phyloP scores from a whole-genome alignment of 1,140 invertebrate species.

The Eueides isabella region DNA sequence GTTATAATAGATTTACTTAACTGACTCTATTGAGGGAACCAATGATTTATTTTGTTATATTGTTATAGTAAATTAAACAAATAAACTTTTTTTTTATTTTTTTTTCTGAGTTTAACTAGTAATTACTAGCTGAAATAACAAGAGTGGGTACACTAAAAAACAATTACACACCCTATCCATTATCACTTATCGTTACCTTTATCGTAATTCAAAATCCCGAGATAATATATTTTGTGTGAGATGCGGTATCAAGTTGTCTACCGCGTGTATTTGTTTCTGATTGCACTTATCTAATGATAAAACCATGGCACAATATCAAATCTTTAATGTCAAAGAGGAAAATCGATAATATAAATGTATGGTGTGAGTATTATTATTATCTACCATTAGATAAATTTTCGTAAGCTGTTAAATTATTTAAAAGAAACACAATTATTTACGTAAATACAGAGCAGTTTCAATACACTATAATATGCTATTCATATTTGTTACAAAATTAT shows the following conservation, averaged over 20 bases:
- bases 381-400: background rate
- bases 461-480: no score
- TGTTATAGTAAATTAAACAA: no score
- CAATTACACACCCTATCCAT: constrained; percentile 48
- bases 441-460: no score
- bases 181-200: constrained; percentile 58
- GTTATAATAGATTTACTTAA: no score
- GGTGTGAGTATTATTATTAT: background rate
- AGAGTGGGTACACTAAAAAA: constrained; percentile 32
- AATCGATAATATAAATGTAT: constrained; percentile 31
- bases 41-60: no score
- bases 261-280: constrained; percentile 66
- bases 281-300: constrained; percentile 59
- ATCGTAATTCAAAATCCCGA: constrained; percentile 60
- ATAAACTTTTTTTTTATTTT: background rate
- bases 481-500: no score
- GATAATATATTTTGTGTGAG: constrained; percentile 64
- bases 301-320: constrained; percentile 47
- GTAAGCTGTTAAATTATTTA: background rate
- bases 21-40: no score
- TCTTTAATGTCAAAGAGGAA: constrained; percentile 41
- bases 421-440: no score
- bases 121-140: background rate
- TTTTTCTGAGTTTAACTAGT: background rate
- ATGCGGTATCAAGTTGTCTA: constrained; percentile 63